Evolutionary conservation across 2,797 vertebrate species (phyloP).

Genomic region (Crax fasciolata): DNA sequence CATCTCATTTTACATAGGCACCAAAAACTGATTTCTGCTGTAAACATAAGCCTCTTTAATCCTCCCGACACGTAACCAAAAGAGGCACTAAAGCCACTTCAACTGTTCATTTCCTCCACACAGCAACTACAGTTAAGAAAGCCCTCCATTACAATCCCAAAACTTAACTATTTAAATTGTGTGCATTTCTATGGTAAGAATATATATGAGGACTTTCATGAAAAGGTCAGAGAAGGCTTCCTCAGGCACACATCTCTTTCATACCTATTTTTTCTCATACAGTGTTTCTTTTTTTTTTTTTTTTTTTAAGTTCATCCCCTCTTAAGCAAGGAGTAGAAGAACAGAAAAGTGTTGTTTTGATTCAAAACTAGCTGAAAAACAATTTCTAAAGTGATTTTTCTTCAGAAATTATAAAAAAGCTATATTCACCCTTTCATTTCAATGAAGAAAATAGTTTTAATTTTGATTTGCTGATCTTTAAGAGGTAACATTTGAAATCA

Average conservation of each 20-base stretch:
- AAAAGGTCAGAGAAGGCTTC: not conserved
- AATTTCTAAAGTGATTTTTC: not conserved
- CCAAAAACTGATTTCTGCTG: not conserved
- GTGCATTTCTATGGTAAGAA: not conserved
- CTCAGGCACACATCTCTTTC: not conserved
- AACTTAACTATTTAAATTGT: not conserved
- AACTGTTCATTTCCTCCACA: not conserved
- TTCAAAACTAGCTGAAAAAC: not conserved
- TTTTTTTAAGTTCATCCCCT: not conserved
- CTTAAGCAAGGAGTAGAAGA: not conserved
- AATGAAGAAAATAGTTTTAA: not conserved
- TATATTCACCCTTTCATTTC: not conserved
- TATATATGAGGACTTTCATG: not conserved
- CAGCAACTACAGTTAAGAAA: not conserved
- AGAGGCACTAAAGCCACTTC: not conserved
- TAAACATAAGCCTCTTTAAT: not conserved
- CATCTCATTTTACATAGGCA: not conserved
- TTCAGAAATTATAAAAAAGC: not conserved
- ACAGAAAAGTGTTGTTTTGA: not conserved
- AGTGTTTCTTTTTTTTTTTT: not conserved
- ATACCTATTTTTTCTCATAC: rapidly evolving
- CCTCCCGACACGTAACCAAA: not conserved
- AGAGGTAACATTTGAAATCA: not conserved
- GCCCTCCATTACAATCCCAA: not conserved
- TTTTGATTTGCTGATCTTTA: not conserved